These are phyloP conservation scores for Amiota minor DNA, from an alignment of 2,888 invertebrate species.

Conservation along the genomic window DNA sequence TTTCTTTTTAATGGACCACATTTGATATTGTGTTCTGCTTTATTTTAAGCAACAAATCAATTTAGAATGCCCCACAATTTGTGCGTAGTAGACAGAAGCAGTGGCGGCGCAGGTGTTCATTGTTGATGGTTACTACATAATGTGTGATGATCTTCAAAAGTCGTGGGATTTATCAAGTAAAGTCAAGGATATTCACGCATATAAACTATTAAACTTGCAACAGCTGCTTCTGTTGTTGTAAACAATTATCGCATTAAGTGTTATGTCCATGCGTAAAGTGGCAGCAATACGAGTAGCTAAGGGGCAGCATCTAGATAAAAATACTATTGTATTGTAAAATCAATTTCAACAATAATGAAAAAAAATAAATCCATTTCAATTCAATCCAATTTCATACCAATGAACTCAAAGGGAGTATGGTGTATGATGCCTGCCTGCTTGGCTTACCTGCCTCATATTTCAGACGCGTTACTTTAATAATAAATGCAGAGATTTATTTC, in stretches of 20 bases:
- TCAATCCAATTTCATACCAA: background rate
- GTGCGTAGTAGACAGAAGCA: conserved; percentile 25
- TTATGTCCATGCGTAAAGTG: conserved; percentile 26
- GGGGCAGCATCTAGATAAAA: too few species aligned
- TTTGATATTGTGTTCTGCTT: too few species aligned
- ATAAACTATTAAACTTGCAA: background rate
- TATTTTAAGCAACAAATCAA: too few species aligned
- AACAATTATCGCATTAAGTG: conserved; percentile 29
- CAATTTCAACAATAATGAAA: conserved; percentile 6
- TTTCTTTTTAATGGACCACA: too few species aligned
- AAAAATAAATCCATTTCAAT: background rate
- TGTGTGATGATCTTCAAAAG: background rate
- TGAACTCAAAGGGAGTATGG: background rate
- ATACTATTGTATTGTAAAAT: background rate
- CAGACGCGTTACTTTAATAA: background rate
- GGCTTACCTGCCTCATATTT: too few species aligned
- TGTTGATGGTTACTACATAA: background rate
- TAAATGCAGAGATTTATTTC: conserved; percentile 22
- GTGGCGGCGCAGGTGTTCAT: conserved; percentile 24
- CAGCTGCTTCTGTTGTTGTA: conserved; percentile 10
- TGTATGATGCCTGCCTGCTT: conserved; percentile 4
- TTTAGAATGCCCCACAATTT: background rate
- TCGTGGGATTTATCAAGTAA: conserved; percentile 11
- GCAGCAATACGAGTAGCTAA: conserved; percentile 1
- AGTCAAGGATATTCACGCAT: conserved; percentile 17